Evolutionary conservation across 2,888 invertebrate genomes (phyloP), one percentile per base, ranked within the genome.

Genomic region (Aphodius granarius): DNA sequence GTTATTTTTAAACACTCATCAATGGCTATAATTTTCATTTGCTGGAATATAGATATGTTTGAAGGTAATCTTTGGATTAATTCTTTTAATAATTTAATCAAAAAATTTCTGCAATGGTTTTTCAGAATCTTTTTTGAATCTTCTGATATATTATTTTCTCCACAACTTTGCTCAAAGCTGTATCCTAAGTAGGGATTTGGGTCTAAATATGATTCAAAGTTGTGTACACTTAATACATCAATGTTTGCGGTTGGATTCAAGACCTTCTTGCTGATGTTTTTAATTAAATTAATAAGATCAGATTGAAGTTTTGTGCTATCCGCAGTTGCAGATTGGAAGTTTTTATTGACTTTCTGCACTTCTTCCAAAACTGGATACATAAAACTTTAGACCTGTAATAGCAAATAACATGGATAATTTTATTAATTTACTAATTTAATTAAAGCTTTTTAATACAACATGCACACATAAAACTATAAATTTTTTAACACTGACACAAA

Each of bases 61-160:
- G 19, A 15, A 15, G 66, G 66, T 19, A 68, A n/a, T 68, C 20
- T 20, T n/a, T 21, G 20, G n/a, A 5, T 68, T 68, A 68, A 21
- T 18, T 21, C 68, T 68, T 20, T 68, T 21, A 68, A 21, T 20
- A 68, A 68, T 68, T 21, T 16, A 68, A 68, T 13, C 22, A 21
- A 68, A 68, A 68, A 21, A 21, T n/a, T 21, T 21, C 20, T 68
- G 22, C 68, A 68, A 21, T 21, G 20, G n/a, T 68, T 22, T 68
- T 16, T 68, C n/a, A 68, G 9, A 21, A 21, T 22, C 18, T 21
- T 20, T 68, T 68, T 22, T 68, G 20, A 21, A 21, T 21, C 43
- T 43, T 43, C 4, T 43, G 43, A 43, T 20, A 68, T 5, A 22
- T 22, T 19, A 65, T 3, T 19, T 18, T 65, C 65, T 43, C 15